Conservation (phyloP, 2,113 vertebrate species). For the Etheostoma cragini region DNA sequence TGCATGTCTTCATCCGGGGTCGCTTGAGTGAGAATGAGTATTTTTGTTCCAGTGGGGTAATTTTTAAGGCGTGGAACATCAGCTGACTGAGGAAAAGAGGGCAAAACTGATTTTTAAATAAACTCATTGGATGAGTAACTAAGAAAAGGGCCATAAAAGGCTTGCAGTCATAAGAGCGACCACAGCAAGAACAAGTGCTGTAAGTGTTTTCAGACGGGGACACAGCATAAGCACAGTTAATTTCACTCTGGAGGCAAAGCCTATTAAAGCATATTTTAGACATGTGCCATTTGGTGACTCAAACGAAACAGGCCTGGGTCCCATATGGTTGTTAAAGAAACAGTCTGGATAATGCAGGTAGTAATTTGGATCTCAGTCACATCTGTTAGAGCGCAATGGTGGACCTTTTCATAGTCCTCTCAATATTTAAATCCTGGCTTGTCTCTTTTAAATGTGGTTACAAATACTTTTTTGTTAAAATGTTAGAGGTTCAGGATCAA, state of each 20-base stretch:
- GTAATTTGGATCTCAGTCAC: slow-evolving; percentile 46
- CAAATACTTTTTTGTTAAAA: background rate
- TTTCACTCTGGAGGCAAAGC: slow-evolving; percentile 47
- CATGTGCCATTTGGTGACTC: slow-evolving; percentile 49
- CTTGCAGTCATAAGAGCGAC: slow-evolving; percentile 35
- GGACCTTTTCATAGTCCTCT: slow-evolving; percentile 12
- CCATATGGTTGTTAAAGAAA: slow-evolving; percentile 53
- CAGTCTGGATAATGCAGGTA: slow-evolving; percentile 57
- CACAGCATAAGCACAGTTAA: slow-evolving; percentile 28
- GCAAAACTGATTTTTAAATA: slow-evolving; percentile 49
- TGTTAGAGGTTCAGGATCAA: background rate
- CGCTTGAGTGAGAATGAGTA: slow-evolving; percentile 20
- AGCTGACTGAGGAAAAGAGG: slow-evolving; percentile 29
- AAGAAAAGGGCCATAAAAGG: slow-evolving; percentile 46
- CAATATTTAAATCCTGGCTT: background rate
- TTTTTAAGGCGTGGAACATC: slow-evolving; percentile 50
- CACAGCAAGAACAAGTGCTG: slow-evolving; percentile 24
- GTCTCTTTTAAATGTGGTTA: background rate
- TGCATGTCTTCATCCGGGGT: slow-evolving; percentile 28
- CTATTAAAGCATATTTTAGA: slow-evolving; percentile 53
- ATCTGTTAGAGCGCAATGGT: slow-evolving; percentile 29
- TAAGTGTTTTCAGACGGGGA: slow-evolving; percentile 47
- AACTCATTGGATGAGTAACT: slow-evolving; percentile 57
- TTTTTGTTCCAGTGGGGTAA: slow-evolving; percentile 40
- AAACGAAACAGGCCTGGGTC: slow-evolving; percentile 35